phyloP scores from a whole-genome alignment of 2,888 invertebrate genomes.

The Drosophila melanosoma region DNA sequence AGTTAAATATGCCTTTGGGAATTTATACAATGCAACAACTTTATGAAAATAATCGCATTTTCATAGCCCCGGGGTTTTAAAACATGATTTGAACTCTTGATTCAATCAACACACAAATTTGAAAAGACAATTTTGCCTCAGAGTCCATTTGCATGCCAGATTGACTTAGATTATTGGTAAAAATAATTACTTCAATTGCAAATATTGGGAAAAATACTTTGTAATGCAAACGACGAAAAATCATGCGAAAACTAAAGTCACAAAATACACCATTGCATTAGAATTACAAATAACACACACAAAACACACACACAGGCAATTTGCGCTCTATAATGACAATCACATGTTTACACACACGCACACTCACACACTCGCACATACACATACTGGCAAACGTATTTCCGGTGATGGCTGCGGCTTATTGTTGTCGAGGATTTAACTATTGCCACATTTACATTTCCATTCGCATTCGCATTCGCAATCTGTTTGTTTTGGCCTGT shows the following conservation, averaged over 20 bases:
- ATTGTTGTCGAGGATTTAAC: slow-evolving; percentile 48
- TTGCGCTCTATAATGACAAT: slow-evolving; percentile 40
- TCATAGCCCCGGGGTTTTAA: neutral
- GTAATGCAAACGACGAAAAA: slow-evolving; percentile 17
- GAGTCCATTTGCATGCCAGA: neutral
- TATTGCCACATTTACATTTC: slow-evolving; percentile 62
- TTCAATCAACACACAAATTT: neutral
- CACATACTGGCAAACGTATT: slow-evolving; percentile 17
- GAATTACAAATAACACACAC: slow-evolving; percentile 42
- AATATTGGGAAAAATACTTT: neutral
- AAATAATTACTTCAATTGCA: neutral
- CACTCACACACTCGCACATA: slow-evolving; percentile 23
- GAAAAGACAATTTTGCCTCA: neutral
- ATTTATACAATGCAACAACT: neutral
- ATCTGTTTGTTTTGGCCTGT: slow-evolving; percentile 44
- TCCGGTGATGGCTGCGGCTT: slow-evolving; percentile 50
- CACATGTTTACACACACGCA: slow-evolving; percentile 6
- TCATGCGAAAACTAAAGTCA: slow-evolving; percentile 19
- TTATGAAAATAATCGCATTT: neutral
- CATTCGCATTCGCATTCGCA: slow-evolving; percentile 57
- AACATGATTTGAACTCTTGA: neutral
- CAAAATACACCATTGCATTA: slow-evolving; percentile 14
- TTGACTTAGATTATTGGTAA: neutral
- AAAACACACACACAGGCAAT: slow-evolving; percentile 3
- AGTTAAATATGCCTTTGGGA: neutral